Base-by-base conservation (phyloP, 2,888 invertebrate genomes). In the Tetranychus piercei region DNA sequence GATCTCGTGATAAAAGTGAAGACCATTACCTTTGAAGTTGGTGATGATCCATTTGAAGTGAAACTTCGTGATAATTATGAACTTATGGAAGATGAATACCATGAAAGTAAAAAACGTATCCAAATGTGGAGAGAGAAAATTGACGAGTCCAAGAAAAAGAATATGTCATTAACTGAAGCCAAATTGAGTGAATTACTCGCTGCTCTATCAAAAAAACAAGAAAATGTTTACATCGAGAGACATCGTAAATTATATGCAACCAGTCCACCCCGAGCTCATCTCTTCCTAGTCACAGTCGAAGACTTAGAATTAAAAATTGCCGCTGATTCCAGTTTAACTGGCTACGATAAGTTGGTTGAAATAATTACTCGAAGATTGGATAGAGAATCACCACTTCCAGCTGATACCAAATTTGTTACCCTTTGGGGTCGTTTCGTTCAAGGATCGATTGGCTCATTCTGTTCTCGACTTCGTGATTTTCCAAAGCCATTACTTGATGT, bases 41-140 rank as follows among this genome's bases (percentile, higher is more conserved):
- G 90, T 78, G 99, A 99, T 81, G 97, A 99, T 86, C 96, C 96
- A 0, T 97, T 99, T 81, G 99, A 99, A 84, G 94, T 96, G 4
- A 92, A 92, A 80, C 84, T 99, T 8, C 87, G 95, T 0, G 94
- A 96, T 80, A 97, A 96, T 82, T 96, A 93, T 82, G 95, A 95
- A 81, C 85, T 97, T 0, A 82, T 95, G 72, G 92, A 93, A 80
- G 97, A 99, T 80, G 97, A 99, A 82, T 93, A 92, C 80, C 89
- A 90, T 79, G 97, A 99, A 82, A 91, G 92, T 80, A 86, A 92
- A 80, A 94, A 94, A 81, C 86, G 97, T 23, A 87, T 90, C 77
- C 88, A 90, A 75, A 89, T 94, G 86, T 85, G 97, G 44, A 94
- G 94, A 80, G 88, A 90, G 23, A 94, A 93, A 85, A 85, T 91